phyloP scores from a whole-genome alignment of 2,113 vertebrate genomes.

The Bolborhynchus lineola region DNA sequence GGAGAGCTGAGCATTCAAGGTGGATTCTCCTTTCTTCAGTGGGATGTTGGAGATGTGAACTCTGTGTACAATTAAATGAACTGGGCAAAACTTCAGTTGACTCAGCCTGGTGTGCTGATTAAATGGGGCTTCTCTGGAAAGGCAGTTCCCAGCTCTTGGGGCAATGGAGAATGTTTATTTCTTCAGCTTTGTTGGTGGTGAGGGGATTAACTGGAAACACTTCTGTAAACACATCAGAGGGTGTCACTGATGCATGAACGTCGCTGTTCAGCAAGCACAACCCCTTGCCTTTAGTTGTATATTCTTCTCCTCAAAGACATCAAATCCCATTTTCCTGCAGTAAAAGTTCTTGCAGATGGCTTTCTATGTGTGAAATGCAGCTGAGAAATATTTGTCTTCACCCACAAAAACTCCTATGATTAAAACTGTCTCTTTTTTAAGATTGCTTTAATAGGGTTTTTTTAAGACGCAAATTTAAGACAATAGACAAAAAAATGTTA shows the following conservation, averaged over 20 bases:
- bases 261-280: background rate
- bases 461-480: background rate
- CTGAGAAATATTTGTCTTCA: background rate
- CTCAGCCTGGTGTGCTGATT: fast-evolving
- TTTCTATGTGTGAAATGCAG: background rate
- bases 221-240: constrained; percentile 35
- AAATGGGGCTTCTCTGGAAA: background rate
- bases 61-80: background rate
- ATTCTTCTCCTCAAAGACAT: background rate
- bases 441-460: fast-evolving
- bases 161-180: constrained; percentile 14
- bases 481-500: background rate
- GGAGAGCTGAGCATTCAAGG: background rate
- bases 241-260: background rate
- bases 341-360: background rate
- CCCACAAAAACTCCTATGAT: background rate
- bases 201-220: constrained; percentile 20
- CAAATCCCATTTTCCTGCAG: background rate
- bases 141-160: background rate
- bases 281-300: background rate
- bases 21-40: background rate
- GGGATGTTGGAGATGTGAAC: background rate
- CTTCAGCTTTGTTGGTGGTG: background rate
- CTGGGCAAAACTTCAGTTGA: background rate
- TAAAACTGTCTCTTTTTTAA: background rate